phyloP scores from a whole-genome alignment of 2,888 invertebrate species.

The Scrobipalpa atriplicella region DNA sequence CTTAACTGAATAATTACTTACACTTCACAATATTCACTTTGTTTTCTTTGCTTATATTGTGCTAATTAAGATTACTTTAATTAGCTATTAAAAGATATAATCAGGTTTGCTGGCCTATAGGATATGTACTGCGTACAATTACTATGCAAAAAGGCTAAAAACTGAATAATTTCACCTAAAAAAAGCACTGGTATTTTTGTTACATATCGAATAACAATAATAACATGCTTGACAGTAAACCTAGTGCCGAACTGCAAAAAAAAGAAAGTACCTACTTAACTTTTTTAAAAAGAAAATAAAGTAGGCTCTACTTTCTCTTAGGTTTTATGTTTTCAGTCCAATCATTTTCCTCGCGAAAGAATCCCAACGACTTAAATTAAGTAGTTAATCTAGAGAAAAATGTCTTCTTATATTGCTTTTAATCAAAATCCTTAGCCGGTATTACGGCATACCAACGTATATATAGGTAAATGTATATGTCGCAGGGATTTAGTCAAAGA shows the following conservation, averaged over 20 bases:
- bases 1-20: constrained; percentile 4
- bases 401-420: constrained; percentile 18
- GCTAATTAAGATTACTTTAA: neutral
- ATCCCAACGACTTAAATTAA: constrained; percentile 18
- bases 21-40: neutral
- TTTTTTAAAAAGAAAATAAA: neutral
- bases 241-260: no score
- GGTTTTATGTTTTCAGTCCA: neutral
- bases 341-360: constrained; percentile 10
- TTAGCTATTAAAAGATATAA: no score
- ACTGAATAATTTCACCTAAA: no score
- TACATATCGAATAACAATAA: no score
- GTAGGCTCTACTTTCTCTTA: neutral
- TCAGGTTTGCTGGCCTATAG: no score
- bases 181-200: no score
- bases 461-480: neutral
- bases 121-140: no score
- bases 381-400: constrained; percentile 5
- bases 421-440: constrained; percentile 14
- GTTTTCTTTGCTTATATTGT: neutral
- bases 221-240: no score
- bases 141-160: no score
- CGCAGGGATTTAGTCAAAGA: no score
- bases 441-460: constrained; percentile 11
- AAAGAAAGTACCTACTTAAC: no score